Base-by-base conservation (phyloP, 2,888 invertebrate species). In the Drymonia ruficornis region DNA sequence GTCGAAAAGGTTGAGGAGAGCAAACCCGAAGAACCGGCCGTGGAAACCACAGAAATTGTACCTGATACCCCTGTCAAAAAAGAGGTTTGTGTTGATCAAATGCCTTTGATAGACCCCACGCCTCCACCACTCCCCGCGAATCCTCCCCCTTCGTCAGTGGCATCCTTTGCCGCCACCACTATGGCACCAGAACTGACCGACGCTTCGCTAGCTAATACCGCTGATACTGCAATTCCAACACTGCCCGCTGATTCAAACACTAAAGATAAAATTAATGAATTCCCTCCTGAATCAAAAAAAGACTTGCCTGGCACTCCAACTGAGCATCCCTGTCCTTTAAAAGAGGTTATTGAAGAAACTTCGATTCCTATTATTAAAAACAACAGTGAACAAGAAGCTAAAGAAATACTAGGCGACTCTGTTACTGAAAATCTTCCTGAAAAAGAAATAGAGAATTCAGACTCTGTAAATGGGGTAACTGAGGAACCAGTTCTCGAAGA, bases 71-170 rank as follows among this genome's bases (percentile, higher is more conserved):
- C 91, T 78, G 84, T 83, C 76, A 85, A 72, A 78, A 85, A 90
- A 81, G 93, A 93, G 93, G 93, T 93, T 93, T 93, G 93, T 93
- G 92, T 89, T 87, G 86, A 87, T 81, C 85, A 84, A 87, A 83
- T 86, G 94, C 94, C 94, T 93, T 93, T 94, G 94, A 88, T 91
- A 88, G 94, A 94, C 85, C 91, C 94, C 87, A 84, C 93, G 83
- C 96, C 96, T 87, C 96, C 95, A 82, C 95, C 96, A 74, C 94
- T 96, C 81, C 96, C 96, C 71, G 94, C 95, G 82, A 95, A 95
- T 82, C 95, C 95, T 81, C 96, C 96, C 83, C 96, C 96, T 73
- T 95, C 95, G 79, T 95, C 95, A 89, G 95, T 96, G 91, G 95
- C 94, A 85, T 95, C 95, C 75, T 96, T 96, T 87, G 96, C 95